Conservation (phyloP, 2,797 vertebrate species). For the Dendrocincla fuliginosa region DNA sequence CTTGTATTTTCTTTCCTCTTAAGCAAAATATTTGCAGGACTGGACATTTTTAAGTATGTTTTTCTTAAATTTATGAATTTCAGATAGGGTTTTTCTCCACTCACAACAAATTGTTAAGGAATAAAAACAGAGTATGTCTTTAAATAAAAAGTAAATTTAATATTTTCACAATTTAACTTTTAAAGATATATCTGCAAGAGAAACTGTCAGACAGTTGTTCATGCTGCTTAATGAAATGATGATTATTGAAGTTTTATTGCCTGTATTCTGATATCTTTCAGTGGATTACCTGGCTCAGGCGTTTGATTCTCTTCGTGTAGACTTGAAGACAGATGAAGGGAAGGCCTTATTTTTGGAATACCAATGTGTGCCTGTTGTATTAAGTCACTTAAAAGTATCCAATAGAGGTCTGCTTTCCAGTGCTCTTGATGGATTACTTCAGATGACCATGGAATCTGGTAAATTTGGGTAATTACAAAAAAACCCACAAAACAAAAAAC, state of each 20-base stretch:
- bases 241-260: not conserved
- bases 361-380: constrained; percentile 78
- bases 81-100: not conserved
- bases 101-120: not conserved
- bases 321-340: constrained; percentile 84
- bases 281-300: constrained; percentile 87
- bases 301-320: constrained; percentile 79
- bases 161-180: not conserved
- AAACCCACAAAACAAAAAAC: not conserved
- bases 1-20: not conserved
- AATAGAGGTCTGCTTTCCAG: constrained; percentile 77
- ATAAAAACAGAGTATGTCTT: not conserved
- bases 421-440: constrained; percentile 84
- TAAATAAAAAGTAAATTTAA: not conserved
- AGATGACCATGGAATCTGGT: constrained; percentile 86
- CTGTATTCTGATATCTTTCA: constrained; percentile 67
- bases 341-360: constrained; percentile 85
- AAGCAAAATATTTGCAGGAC: not conserved
- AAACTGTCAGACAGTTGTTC: not conserved
- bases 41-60: not conserved
- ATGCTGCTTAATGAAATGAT: not conserved
- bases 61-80: not conserved
- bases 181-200: not conserved
- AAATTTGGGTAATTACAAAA: constrained; percentile 64
- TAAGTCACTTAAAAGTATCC: constrained; percentile 78